Base-by-base conservation (phyloP, 2,888 invertebrate genomes). In the Nemotelus nigrinus region DNA sequence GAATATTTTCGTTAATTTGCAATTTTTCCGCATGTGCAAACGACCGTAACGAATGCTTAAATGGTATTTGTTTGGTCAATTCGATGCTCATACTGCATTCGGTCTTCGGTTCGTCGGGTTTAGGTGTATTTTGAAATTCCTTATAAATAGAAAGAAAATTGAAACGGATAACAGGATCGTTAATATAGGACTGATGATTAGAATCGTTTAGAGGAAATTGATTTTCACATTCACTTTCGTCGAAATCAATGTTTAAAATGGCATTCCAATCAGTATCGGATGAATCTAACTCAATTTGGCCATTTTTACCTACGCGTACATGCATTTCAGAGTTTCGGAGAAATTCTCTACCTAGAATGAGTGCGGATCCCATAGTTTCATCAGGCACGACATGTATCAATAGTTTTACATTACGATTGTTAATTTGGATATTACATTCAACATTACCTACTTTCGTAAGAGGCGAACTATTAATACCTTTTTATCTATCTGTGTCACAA, bases 311-410 rank as follows among this genome's bases (percentile, higher is more conserved):
- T n/a, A n/a, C n/a, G n/a, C n/a, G n/a, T n/a, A n/a, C n/a, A n/a
- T n/a, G n/a, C n/a, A n/a, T n/a, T n/a, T n/a, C n/a, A n/a, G n/a
- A n/a, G n/a, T n/a, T n/a, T n/a, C n/a, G n/a, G n/a, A n/a, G n/a
- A n/a, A n/a, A n/a, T n/a, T n/a, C n/a, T n/a, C n/a, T n/a, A n/a
- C n/a, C n/a, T n/a, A n/a, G n/a, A n/a, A n/a, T n/a, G n/a, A n/a
- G 25, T 39, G 25, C 63, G 63, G 63, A 41, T 44, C 65, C 44
- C 65, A 65, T 65, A 47, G 65, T 65, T 7, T 65, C 65, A 65
- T 65, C 65, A 3, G 65, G 65, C 8, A 65, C 65, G 44, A 65
- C 65, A 10, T 47, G 44, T 6, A 65, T 8, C 45, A 25, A 39
- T 25, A 63, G 41, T 63, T 39, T 63, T 50, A 6, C 53, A 50